These are phyloP conservation scores for Struthidea cinerea DNA, from an alignment of 2,113 vertebrate species.

Conservation along the genomic window DNA sequence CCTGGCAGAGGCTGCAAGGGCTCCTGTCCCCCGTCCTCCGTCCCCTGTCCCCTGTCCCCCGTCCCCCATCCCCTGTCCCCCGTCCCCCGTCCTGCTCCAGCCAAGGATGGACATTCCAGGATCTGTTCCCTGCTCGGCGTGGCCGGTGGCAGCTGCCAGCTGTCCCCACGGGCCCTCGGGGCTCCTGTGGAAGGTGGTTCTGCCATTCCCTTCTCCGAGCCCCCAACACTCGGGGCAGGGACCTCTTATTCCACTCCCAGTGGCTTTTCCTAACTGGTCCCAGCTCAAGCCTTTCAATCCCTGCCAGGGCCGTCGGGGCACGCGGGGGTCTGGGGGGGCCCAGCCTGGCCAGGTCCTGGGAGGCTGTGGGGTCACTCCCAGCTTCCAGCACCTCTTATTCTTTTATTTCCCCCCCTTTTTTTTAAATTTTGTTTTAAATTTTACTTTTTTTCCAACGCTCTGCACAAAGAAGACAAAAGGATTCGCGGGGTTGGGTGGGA, in stretches of 20 bases:
- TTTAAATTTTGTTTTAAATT: accelerated
- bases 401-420: accelerated
- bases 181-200: neutral
- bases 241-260: accelerated
- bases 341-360: neutral
- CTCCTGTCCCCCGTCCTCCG: too few relatives aligned
- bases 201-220: accelerated
- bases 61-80: neutral
- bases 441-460: neutral
- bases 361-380: neutral
- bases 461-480: slow-evolving; percentile 26
- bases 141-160: accelerated
- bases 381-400: neutral
- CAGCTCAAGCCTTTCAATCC: neutral
- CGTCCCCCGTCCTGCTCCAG: neutral
- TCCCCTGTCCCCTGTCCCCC: neutral
- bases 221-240: accelerated
- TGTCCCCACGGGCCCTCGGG: neutral
- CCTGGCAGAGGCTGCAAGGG: neutral
- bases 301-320: neutral
- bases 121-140: neutral
- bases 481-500: neutral
- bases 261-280: neutral
- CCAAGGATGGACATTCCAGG: neutral
- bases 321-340: accelerated